phyloP scores from a whole-genome alignment of 1,140 invertebrate genomes.

The Harpegnathos saltator region DNA sequence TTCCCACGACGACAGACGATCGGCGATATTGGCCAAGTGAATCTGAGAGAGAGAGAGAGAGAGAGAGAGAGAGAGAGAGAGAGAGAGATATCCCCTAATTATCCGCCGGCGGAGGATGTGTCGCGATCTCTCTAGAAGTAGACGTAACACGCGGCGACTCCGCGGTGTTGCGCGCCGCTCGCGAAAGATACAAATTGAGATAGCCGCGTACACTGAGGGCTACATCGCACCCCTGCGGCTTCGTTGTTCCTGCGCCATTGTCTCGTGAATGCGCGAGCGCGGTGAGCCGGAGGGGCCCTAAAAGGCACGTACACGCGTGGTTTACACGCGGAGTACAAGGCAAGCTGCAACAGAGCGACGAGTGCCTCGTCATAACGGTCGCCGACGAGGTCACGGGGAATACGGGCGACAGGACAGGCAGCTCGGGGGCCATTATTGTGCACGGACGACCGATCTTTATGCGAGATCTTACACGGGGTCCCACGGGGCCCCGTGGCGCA shows the following conservation, averaged over 20 bases:
- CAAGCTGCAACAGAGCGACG: conserved; percentile 68
- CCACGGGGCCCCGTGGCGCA: conserved; percentile 69
- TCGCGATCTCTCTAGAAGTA: background rate
- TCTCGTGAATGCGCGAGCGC: conserved; percentile 58
- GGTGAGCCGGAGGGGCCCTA: conserved; percentile 53
- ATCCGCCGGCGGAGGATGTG: conserved; percentile 6
- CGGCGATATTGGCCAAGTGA: too few relatives aligned
- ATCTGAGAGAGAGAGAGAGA: too few relatives aligned
- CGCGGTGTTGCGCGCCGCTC: conserved; percentile 33
- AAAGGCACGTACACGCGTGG: conserved; percentile 62
- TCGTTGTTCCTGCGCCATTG: conserved; percentile 67
- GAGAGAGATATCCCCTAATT: too few relatives aligned
- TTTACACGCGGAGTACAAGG: conserved; percentile 62
- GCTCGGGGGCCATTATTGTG: conserved; percentile 71
- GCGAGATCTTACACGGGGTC: conserved; percentile 79
- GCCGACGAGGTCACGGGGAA: conserved; percentile 72
- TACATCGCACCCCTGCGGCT: conserved; percentile 73
- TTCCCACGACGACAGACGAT: too few relatives aligned
- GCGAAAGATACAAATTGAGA: conserved; percentile 68
- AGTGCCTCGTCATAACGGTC: conserved; percentile 78
- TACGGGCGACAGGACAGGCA: conserved; percentile 73
- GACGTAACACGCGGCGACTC: conserved; percentile 38
- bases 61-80: too few relatives aligned
- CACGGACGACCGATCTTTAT: conserved; percentile 79
- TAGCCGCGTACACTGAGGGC: conserved; percentile 48